phyloP scores from a whole-genome alignment of 2,113 vertebrate genomes.

The Brachypteracias leptosomus region DNA sequence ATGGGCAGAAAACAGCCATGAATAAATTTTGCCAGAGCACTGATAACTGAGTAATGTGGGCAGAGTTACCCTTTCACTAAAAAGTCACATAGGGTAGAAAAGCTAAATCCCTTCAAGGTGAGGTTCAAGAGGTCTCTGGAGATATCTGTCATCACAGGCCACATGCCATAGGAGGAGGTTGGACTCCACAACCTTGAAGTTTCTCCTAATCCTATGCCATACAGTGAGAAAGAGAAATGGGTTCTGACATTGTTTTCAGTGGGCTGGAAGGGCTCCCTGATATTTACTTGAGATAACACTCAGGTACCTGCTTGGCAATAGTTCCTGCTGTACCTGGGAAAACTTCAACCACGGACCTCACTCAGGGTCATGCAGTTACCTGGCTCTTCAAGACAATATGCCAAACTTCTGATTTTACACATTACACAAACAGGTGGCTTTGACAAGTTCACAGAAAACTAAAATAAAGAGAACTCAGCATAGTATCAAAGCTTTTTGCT shows the following conservation, averaged over 20 bases:
- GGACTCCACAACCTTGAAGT: rapidly evolving
- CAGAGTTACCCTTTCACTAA: neutral
- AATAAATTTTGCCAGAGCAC: neutral
- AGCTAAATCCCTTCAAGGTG: neutral
- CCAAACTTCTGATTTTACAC: neutral
- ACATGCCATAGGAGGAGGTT: neutral
- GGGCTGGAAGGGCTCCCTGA: neutral
- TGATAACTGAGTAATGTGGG: neutral
- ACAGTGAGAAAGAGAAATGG: neutral
- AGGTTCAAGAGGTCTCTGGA: neutral
- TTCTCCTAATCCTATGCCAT: neutral
- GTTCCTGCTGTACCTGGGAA: neutral
- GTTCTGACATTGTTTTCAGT: neutral
- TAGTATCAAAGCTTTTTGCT: neutral
- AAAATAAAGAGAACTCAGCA: neutral
- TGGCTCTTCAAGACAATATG: neutral
- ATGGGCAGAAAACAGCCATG: neutral
- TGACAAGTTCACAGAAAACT: neutral
- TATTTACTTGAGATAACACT: neutral
- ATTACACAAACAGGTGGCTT: neutral
- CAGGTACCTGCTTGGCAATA: neutral
- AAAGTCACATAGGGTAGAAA: rapidly evolving
- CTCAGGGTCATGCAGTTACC: neutral
- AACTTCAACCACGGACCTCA: neutral
- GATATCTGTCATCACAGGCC: neutral